phyloP scores from a whole-genome alignment of 2,797 vertebrate species.

The Rhabdomys pumilio region DNA sequence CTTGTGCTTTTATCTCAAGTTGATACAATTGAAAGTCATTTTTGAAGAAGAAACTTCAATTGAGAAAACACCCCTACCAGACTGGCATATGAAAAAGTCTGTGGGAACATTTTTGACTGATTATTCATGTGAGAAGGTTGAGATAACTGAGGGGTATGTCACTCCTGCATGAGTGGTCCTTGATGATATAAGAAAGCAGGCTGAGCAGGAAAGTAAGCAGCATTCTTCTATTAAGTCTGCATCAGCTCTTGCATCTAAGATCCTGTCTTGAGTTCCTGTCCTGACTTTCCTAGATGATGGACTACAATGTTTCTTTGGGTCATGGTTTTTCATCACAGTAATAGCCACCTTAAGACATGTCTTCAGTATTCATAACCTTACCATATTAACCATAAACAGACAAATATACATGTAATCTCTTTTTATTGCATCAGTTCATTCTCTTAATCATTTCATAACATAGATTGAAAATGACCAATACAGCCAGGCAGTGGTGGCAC shows the following conservation, averaged over 20 bases:
- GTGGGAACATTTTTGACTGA: background rate
- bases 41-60: background rate
- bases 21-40: background rate
- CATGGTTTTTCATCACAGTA: background rate
- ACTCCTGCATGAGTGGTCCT: background rate
- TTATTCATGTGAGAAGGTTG: background rate
- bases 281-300: background rate
- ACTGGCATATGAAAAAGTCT: background rate
- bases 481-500: background rate
- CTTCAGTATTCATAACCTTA: background rate
- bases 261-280: background rate
- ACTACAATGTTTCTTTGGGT: background rate
- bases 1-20: background rate
- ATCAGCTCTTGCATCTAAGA: no score
- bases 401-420: background rate
- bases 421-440: background rate
- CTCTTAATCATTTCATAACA: background rate
- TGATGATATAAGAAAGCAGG: background rate
- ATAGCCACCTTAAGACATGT: background rate
- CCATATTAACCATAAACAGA: background rate
- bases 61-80: background rate
- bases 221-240: background rate
- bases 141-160: background rate
- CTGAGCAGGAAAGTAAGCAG: background rate
- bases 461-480: background rate